Base-by-base conservation (phyloP, 2,888 invertebrate species). In the Leucophenga maculata region DNA sequence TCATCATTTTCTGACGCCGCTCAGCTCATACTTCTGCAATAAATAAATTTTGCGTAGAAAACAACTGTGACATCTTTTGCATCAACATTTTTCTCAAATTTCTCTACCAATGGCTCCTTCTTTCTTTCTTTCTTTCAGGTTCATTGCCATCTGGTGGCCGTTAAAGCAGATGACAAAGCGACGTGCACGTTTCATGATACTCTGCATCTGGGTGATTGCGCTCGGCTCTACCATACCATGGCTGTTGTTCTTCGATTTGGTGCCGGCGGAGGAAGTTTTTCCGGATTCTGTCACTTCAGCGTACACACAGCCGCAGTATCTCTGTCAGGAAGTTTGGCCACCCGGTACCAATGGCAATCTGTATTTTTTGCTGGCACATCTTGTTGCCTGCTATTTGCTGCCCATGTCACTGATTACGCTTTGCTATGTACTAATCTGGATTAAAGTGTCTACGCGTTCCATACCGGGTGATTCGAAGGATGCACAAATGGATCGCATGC, bases 141-240 rank as follows among this genome's bases (percentile, higher is more conserved):
- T 97, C 88, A 91, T 97, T 78, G 97, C 97, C 59, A 98, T 97
- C 82, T 97, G 97, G 94, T 97, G 96, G 93, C 96, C 97, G 1
- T 89, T 97, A 82, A 95, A 95, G 85, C 96, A 97, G 88, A 95
- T 97, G 89, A 96, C 97, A 60, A 95, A 95, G 85, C 91, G 94
- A 68, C 93, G 96, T 18, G 96, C 97, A 11, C 92, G 96, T 67
- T 90, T 95, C 87, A 94, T 97, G 92, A 97, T 97, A 81, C 90
- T 95, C 72, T 90, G 95, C 84, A 97, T 97, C 84, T 97, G 97
- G 97, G 91, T 95, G 84, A 93, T 95, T 78, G 95, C 97, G 1
- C 90, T 95, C 75, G 91, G 93, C 52, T 93, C 95, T 71, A 96
- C 97, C 70, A 93, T 95, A 1, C 97, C 97, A 0, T 97, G 97